These are phyloP conservation scores for Sebastes melanostomus DNA, from an alignment of 2,797 vertebrate species.

Conservation along the genomic window DNA sequence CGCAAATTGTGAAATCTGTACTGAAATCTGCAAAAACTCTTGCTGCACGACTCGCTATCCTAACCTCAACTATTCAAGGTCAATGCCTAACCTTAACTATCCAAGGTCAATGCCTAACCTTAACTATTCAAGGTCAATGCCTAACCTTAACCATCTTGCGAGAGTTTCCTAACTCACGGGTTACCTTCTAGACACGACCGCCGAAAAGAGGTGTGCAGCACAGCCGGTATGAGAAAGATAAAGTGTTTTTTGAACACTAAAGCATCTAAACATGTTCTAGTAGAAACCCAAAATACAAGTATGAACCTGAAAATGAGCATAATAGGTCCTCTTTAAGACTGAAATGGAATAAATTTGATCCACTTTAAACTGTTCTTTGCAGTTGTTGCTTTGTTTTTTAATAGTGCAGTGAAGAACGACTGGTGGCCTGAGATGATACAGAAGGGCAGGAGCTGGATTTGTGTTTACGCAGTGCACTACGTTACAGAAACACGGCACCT, in stretches of 20 bases:
- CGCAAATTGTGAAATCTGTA: too few species aligned
- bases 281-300: background rate
- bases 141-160: too few species aligned
- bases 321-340: background rate
- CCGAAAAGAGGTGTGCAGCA: too few species aligned
- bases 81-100: too few species aligned
- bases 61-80: too few species aligned
- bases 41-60: too few species aligned
- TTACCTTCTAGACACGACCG: too few species aligned
- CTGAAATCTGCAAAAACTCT: too few species aligned
- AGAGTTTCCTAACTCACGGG: too few species aligned
- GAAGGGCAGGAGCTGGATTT: conserved; percentile 1
- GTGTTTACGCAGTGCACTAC: conserved; percentile 21
- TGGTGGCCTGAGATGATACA: conserved; percentile 14
- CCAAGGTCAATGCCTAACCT: too few species aligned
- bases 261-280: background rate
- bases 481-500: conserved; percentile 17
- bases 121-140: too few species aligned
- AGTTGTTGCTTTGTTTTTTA: background rate
- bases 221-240: background rate
- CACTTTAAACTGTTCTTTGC: background rate
- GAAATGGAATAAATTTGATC: background rate
- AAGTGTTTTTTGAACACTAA: background rate
- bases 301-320: background rate
- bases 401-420: background rate